Evolutionary conservation across 1,140 invertebrate genomes (phyloP), one percentile per base, ranked within the genome.

Genomic region (Rhopalosiphum maidis): DNA sequence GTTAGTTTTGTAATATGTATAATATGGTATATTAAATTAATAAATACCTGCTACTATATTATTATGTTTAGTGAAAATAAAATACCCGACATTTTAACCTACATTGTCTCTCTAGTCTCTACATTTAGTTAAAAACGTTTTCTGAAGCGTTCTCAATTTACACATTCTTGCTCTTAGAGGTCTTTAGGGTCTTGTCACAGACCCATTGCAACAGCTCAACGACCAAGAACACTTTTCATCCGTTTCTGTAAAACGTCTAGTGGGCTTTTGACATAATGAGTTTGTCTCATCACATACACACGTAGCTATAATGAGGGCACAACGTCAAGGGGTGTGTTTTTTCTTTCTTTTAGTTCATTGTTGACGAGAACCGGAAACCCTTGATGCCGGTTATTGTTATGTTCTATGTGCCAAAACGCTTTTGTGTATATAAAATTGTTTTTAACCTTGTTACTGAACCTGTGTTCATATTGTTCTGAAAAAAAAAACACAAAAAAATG

Each of bases 261-360:
- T 93, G 82, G 91, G 91, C 82, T 93, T 93, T 93, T 46, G 82
- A 93, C 82, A 93, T 93, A 93, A 93, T 93, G 91, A 93, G 91
- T 93, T 93, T 41, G 91, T 93, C 91, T 93, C 91, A 85, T 93
- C 68, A 54, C 82, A 85, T 54, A 93, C 91, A 93, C 91, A 86
- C 91, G 48, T 55, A 86, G 15, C 46, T 85, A 54, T 93, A 93
- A 93, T 93, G 77, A 93, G 91, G 82, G 82, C 91, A 86, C n/a
- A 86, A 93, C 91, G 91, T 93, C 91, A 93, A 93, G 91, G 91
- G 91, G 91, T 93, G 91, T 93, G 82, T 92, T 92, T 93, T 85
- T 90, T 90, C 89, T 68, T 90, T 90, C 35, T 83, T 85, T 85
- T 54, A 54, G 48, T 41, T 93, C 91, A 93, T 93, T 93, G 91